Conservation (phyloP, 2,888 invertebrate genomes). For the Branchipolynoe longqiensis region DNA sequence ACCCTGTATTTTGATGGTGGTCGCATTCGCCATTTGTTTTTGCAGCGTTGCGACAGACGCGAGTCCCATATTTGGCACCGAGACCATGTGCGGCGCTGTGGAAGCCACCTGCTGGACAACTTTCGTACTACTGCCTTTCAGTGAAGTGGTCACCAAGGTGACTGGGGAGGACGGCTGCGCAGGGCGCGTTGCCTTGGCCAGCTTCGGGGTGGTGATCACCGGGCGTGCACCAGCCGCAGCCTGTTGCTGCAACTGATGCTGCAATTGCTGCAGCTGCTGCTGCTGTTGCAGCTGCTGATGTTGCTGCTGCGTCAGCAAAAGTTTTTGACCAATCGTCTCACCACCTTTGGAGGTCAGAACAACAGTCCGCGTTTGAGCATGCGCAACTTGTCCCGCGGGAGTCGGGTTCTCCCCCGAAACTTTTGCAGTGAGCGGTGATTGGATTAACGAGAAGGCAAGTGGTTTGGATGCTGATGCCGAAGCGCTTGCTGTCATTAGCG, state of each 20-base stretch:
- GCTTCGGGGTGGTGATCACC: slow-evolving; percentile 16
- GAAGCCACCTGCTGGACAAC: slow-evolving; percentile 45
- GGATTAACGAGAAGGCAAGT: slow-evolving; percentile 60
- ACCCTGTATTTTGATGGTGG: slow-evolving; percentile 61
- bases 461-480: slow-evolving; percentile 56
- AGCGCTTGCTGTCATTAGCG: not conserved
- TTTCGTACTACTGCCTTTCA: slow-evolving; percentile 41
- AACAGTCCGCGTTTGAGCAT: slow-evolving; percentile 56
- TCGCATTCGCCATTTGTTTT: slow-evolving; percentile 39
- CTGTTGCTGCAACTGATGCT: slow-evolving; percentile 30
- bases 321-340: slow-evolving; percentile 44
- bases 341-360: slow-evolving; percentile 55
- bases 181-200: not conserved
- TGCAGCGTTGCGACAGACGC: slow-evolving; percentile 9
- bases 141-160: slow-evolving; percentile 6
- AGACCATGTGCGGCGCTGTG: slow-evolving; percentile 25
- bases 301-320: not conserved
- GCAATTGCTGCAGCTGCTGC: slow-evolving; percentile 15
- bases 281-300: slow-evolving; percentile 51
- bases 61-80: slow-evolving; percentile 32
- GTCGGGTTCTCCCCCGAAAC: not conserved
- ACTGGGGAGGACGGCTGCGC: slow-evolving; percentile 18
- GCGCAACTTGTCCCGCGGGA: no score
- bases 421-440: slow-evolving; percentile 48
- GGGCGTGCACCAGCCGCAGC: not conserved